These are phyloP conservation scores for Corynorhinus townsendii DNA, from an alignment of 2,113 vertebrate genomes.

Conservation along the genomic window DNA sequence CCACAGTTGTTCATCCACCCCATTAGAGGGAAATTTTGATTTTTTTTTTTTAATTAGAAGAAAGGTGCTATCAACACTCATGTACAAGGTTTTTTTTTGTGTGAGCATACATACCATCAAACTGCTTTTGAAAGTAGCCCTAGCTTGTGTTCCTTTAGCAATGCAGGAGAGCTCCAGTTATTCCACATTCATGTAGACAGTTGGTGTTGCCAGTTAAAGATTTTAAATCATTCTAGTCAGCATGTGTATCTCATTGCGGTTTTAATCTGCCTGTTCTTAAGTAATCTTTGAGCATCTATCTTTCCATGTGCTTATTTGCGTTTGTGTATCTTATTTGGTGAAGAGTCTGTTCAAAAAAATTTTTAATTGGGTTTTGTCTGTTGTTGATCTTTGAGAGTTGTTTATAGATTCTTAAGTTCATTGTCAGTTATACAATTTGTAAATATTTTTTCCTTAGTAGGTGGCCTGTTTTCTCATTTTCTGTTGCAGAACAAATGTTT, in stretches of 20 bases:
- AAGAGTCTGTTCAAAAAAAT: neutral
- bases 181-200: neutral
- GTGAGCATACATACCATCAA: too few relatives aligned
- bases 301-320: neutral
- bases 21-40: neutral
- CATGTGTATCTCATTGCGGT: neutral
- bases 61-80: neutral
- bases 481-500: neutral
- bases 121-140: neutral
- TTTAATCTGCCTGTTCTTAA: neutral
- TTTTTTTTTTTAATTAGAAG: neutral
- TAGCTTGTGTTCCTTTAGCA: neutral
- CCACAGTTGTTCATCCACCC: too few relatives aligned
- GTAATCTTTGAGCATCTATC: too few relatives aligned
- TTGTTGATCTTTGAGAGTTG: neutral
- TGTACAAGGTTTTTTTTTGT: neutral
- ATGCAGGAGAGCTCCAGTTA: rapidly evolving
- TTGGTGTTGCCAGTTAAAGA: neutral
- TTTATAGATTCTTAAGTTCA: neutral
- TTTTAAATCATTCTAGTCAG: neutral
- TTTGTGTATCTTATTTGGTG: neutral
- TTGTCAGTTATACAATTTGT: neutral
- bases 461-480: neutral
- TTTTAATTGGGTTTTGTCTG: neutral
- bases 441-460: neutral